Conservation (phyloP, 2,113 vertebrate species). For the Vulpes ferrilata region DNA sequence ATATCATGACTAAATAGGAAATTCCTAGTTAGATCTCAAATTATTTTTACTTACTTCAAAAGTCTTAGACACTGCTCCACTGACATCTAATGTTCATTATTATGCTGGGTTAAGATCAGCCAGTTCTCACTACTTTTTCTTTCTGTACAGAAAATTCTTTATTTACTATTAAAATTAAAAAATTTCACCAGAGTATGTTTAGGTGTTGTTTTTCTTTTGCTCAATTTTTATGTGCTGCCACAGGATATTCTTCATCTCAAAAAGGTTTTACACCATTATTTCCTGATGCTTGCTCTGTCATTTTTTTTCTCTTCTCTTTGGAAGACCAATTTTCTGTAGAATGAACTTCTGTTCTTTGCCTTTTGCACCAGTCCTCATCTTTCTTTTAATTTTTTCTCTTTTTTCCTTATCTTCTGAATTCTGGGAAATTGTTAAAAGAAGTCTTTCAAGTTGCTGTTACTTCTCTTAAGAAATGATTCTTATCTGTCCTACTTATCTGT, state of each 20-base stretch:
- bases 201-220: neutral
- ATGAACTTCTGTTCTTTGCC: neutral
- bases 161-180: slow-evolving; percentile 26
- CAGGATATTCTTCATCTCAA: neutral
- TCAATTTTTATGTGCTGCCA: neutral
- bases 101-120: neutral
- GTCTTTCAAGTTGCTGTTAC: neutral
- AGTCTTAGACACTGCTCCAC: neutral
- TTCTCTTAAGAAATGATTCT: neutral
- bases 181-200: neutral
- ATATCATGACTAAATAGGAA: neutral
- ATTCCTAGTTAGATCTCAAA: slow-evolving; percentile 1
- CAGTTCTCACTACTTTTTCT: neutral
- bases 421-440: neutral
- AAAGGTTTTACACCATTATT: neutral
- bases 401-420: neutral
- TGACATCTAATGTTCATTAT: neutral
- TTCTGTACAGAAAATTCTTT: neutral
- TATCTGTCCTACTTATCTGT: neutral
- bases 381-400: neutral
- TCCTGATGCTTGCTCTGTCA: neutral
- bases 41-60: slow-evolving; percentile 31
- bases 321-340: neutral
- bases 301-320: neutral
- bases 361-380: neutral